Base-by-base conservation (phyloP, 2,888 invertebrate species). In the Amphipoea lucens region DNA sequence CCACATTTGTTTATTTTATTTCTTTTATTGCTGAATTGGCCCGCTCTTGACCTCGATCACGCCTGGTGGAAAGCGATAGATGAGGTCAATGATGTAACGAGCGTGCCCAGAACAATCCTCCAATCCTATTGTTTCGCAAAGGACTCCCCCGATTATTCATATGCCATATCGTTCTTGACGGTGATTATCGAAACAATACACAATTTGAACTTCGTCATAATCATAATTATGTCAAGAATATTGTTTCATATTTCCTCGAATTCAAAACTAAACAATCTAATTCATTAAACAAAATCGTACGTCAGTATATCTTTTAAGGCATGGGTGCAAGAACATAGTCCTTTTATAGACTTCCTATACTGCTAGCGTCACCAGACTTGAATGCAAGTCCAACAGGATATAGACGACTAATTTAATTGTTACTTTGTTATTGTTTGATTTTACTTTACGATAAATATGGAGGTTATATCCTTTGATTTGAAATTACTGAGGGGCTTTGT, bases 341-440 rank as follows among this genome's bases (percentile, higher is more conserved):
- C 29, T 6, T 75, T 23, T 11, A 60, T 29, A 40, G 23, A 20
- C 4, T 57, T 57, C 57, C 11, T 20, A 7, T 2, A 5, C 9
- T 6, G 20, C 14, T 57, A 40, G 45, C 48, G 66, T 67, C 77
- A 60, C 20, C 1, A 54, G 4, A 54, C 29, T 51, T 14, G 1
- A 40, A 40, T 67, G 48, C 60, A 76, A 76, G 17, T 51, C 14
- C 6, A 68, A 68, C 29, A 42, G 40, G 62, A 54, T 36, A 42
- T 69, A 20, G 4, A 77, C 57, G 29, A 60, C 60, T 69, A 23
- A 79, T 29, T 36, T 60, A 11, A 69, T 67, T 70, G 14, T 76
- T 40, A 36, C 20, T 76, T 73, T 40, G 36, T 7, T 4, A 73
- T 73, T 74, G 76, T 73, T 48, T 57, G 20, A 63, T 29, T 74